Base-by-base conservation (phyloP, 2,113 vertebrate genomes). In the Ovis canadensis region DNA sequence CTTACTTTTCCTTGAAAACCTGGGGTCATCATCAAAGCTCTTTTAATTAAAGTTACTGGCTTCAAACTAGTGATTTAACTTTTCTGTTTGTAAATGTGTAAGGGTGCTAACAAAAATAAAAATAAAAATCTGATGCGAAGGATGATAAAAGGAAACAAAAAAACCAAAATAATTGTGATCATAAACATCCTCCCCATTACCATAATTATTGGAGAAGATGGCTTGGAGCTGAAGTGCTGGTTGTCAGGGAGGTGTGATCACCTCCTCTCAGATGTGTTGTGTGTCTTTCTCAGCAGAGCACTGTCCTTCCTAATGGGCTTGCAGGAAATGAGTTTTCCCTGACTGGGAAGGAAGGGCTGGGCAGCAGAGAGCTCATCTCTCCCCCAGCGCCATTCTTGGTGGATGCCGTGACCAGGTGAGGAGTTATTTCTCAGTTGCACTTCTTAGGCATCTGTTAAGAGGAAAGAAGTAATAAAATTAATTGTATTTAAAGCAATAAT, bases 241-340 rank as follows among this genome's bases (percentile, higher is more conserved):
- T 10, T 6, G 3, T 29, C 6, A 8, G 36, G 13, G 13, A 27
- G 2, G 45, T 54, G 4, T 55, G 96, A 10, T 85, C 15, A 43
- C 59, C 10, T 36, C 62, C 93, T 71, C 87, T 43, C 71, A 92
- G 3, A 78, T 48, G 25, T 94, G 83, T 90, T 86, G 60, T 96
- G 17, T 67, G 64, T 98, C 94, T 98, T 94, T 96, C 87, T 15
- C 98, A 98, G 94, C 99, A 99, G 99, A 99, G 98, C 0, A 98
- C 98, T 45, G 97, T 98, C 94, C 96, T 99, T 98, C 98, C 99
- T 96, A 99, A 99, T 17, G 99, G 99, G 91, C 99, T 99, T 95
- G 98, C 99, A 57, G 99, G 99, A 97, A 98, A 97, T 54, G 99
- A 99, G 5, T 25, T 86, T 8, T 71, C 98, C 80, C 98, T 98